These are phyloP conservation scores for Rhinoptilus africanus DNA, from an alignment of 2,113 vertebrate species.

Conservation along the genomic window DNA sequence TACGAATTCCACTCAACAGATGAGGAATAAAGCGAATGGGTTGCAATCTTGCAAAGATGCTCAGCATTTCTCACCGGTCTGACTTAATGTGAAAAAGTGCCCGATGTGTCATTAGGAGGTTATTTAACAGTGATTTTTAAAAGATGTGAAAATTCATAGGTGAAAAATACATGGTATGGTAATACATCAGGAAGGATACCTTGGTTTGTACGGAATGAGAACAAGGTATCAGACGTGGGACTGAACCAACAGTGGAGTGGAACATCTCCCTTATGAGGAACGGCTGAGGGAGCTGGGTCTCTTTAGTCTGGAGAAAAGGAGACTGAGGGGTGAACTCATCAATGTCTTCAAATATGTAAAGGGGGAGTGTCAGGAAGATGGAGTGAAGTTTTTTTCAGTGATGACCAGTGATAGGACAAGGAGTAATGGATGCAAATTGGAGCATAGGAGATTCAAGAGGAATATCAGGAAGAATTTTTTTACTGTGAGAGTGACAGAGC, in stretches of 20 bases:
- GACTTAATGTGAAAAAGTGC: background rate
- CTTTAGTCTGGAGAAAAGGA: no score
- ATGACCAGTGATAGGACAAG: no score
- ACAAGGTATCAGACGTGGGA: background rate
- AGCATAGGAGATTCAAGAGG: no score
- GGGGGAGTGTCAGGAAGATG: no score
- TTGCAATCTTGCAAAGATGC: background rate
- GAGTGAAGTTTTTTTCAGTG: no score
- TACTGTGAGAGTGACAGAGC: no score
- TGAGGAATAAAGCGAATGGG: background rate
- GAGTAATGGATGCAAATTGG: no score
- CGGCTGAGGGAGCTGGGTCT: no score
- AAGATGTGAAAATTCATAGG: background rate
- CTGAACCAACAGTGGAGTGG: background rate
- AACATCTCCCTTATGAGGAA: no score
- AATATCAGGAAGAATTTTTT: no score
- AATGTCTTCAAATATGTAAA: no score
- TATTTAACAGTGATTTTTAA: background rate
- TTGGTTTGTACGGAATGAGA: background rate
- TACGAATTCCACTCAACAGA: background rate
- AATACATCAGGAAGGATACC: background rate
- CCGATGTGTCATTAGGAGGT: background rate
- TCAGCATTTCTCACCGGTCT: background rate
- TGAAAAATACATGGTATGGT: background rate
- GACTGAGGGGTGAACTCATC: no score